Evolutionary conservation across 1,140 invertebrate species (phyloP).

Genomic region (Drosophila erecta): DNA sequence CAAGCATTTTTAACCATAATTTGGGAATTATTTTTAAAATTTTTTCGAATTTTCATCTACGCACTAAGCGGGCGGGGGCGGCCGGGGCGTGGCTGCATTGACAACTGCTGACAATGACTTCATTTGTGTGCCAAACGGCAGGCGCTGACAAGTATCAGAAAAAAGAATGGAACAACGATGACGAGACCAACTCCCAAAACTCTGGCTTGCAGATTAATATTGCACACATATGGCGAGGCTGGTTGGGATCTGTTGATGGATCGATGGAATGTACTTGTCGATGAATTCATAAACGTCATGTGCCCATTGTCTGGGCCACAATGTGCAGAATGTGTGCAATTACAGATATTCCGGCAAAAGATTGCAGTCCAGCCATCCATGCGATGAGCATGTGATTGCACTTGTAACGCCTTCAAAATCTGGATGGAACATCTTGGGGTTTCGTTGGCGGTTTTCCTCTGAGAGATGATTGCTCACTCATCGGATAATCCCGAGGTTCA

Average conservation of each 20-base stretch:
- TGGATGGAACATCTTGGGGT: neutral
- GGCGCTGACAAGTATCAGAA: constrained; percentile 44
- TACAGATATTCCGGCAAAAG: constrained; percentile 49
- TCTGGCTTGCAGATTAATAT: constrained; percentile 69
- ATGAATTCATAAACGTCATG: constrained; percentile 44
- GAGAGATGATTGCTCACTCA: constrained; percentile 15
- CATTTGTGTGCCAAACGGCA: constrained; percentile 57
- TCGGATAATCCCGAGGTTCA: constrained; percentile 15
- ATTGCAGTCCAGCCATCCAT: constrained; percentile 27
- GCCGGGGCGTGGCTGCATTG: constrained; percentile 66
- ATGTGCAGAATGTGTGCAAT: constrained; percentile 47
- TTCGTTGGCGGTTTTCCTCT: constrained; percentile 5
- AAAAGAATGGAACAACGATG: constrained; percentile 30
- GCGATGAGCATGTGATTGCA: constrained; percentile 51
- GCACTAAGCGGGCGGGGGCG: constrained; percentile 11
- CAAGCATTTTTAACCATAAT: constrained; percentile 73
- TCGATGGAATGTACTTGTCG: constrained; percentile 59
- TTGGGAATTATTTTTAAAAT: constrained; percentile 73
- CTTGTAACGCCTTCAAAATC: constrained; percentile 33
- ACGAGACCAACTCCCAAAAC: constrained; percentile 33
- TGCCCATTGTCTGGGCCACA: constrained; percentile 37
- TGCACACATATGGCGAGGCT: constrained; percentile 69
- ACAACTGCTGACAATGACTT: constrained; percentile 80
- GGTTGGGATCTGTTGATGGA: constrained; percentile 59
- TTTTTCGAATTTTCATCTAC: constrained; percentile 63